These are phyloP conservation scores for Cariama cristata DNA, from an alignment of 2,113 vertebrate species.

Conservation along the genomic window DNA sequence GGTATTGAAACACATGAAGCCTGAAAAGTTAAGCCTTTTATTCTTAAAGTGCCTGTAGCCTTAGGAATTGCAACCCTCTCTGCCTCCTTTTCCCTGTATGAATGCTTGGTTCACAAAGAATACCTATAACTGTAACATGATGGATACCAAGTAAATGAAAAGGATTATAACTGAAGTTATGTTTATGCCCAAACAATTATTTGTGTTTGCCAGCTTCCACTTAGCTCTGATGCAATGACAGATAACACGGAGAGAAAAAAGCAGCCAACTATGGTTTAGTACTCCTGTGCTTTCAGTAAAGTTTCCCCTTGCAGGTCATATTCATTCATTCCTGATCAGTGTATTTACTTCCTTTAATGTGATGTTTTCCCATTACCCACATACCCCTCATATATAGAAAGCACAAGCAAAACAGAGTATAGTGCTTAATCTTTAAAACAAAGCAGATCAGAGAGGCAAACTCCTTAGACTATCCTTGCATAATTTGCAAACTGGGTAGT, in stretches of 20 bases:
- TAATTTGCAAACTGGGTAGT: not conserved
- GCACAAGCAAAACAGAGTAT: not conserved
- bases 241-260: not conserved
- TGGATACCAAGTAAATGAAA: not conserved
- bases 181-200: not conserved
- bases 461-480: not conserved
- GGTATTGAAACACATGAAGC: not conserved
- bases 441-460: not conserved
- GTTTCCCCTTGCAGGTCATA: not conserved
- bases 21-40: not conserved
- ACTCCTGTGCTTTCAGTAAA: not conserved
- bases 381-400: not conserved
- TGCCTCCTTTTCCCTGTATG: not conserved
- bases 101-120: not conserved
- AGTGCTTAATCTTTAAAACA: not conserved
- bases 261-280: not conserved
- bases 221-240: not conserved
- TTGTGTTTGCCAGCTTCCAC: not conserved
- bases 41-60: not conserved
- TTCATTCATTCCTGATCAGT: not conserved
- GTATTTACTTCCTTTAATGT: not conserved
- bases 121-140: accelerated
- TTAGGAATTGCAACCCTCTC: not conserved
- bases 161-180: not conserved
- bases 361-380: not conserved